phyloP scores from a whole-genome alignment of 2,797 vertebrate species.

The Eremophila alpestris region DNA sequence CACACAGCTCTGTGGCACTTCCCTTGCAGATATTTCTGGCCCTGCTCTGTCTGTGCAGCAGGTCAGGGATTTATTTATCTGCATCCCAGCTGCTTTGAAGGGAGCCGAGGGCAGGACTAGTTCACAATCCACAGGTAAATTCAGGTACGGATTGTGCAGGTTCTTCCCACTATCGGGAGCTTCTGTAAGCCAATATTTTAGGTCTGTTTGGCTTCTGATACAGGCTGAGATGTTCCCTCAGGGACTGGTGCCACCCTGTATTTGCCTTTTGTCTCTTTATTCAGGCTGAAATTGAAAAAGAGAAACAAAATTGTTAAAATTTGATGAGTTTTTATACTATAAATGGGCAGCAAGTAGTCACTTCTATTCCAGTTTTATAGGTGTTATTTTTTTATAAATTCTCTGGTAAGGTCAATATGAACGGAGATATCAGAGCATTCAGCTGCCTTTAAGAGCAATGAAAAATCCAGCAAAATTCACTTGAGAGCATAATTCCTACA shows the following conservation, averaged over 20 bases:
- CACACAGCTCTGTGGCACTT: fast-evolving
- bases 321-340: fast-evolving
- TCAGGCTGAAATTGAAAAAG: background rate
- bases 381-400: background rate
- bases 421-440: background rate
- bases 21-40: background rate
- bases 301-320: background rate
- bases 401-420: background rate
- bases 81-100: background rate
- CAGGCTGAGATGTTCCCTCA: background rate
- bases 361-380: background rate
- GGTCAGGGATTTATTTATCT: background rate
- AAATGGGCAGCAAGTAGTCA: background rate
- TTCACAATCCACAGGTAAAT: background rate
- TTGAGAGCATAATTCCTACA: background rate
- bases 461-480: background rate
- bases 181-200: background rate
- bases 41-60: background rate
- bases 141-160: background rate
- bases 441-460: background rate
- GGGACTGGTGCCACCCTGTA: background rate
- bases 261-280: background rate
- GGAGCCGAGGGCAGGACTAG: background rate
- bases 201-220: background rate
- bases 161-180: background rate